phyloP scores from a whole-genome alignment of 2,888 invertebrate genomes.

The Synanthedon vespiformis region DNA sequence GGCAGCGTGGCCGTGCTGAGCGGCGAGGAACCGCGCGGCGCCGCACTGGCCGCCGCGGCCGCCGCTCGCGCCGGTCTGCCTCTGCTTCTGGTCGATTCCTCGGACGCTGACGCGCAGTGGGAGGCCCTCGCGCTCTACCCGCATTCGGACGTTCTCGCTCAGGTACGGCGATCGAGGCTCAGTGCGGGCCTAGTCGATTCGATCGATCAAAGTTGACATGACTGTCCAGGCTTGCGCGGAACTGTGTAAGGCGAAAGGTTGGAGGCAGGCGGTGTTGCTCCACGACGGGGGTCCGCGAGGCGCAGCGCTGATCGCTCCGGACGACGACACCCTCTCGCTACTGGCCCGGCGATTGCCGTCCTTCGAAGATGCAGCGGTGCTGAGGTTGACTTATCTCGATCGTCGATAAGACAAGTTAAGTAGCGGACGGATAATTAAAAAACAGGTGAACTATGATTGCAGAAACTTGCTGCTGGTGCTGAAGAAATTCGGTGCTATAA shows the following conservation, averaged over 20 bases:
- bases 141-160: conserved; percentile 29
- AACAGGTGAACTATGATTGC: background rate
- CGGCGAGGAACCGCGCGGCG: conserved; percentile 13
- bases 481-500: conserved; percentile 37
- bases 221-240: conserved; percentile 28
- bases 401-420: background rate
- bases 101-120: conserved; percentile 23
- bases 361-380: conserved; percentile 31
- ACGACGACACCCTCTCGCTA: conserved; percentile 12
- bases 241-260: conserved; percentile 37
- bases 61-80: conserved; percentile 39
- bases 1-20: background rate
- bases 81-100: conserved; percentile 33
- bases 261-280: conserved; percentile 45
- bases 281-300: conserved; percentile 37
- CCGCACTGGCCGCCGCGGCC: conserved; percentile 6
- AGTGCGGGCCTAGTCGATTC: background rate
- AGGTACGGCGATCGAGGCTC: conserved; percentile 10
- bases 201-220: too few relatives aligned
- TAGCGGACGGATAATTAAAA: too few relatives aligned
- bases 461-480: conserved; percentile 44
- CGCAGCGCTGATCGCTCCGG: conserved; percentile 7
- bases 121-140: conserved; percentile 38
- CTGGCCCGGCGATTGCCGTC: conserved; percentile 19
- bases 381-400: conserved; percentile 19